These are phyloP conservation scores for Prochilodus magdalenae DNA, from an alignment of 2,113 vertebrate species.

Conservation along the genomic window DNA sequence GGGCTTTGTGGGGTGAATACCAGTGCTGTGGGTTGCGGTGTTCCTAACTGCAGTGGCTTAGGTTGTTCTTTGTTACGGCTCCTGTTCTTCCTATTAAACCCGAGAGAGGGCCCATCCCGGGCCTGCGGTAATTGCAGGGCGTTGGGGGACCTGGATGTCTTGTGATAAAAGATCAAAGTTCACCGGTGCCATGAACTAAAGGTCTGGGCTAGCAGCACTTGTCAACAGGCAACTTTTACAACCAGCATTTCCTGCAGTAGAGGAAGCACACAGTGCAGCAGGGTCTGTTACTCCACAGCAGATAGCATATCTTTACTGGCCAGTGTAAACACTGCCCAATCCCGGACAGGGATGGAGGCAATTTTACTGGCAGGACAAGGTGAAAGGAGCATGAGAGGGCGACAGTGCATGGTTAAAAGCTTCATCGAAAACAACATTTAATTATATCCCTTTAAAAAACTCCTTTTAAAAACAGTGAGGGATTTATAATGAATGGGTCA, in stretches of 20 bases:
- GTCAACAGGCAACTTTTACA: constrained; percentile 52
- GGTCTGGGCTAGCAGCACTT: constrained; percentile 12
- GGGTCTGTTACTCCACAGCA: constrained; percentile 5
- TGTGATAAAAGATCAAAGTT: constrained; percentile 39
- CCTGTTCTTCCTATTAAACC: constrained; percentile 29
- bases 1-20: constrained; percentile 2
- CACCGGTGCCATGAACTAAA: constrained; percentile 15
- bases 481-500: no score
- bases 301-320: constrained; percentile 36
- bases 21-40: constrained; percentile 25
- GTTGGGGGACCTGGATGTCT: constrained; percentile 29
- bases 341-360: neutral
- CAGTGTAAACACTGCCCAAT: neutral
- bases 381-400: constrained; percentile 1
- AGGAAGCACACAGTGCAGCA: constrained; percentile 27
- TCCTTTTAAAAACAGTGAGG: no score
- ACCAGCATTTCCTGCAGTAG: constrained; percentile 33
- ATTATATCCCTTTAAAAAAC: no score
- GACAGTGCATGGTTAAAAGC: no score
- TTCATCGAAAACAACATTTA: no score
- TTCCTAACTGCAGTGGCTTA: constrained; percentile 2
- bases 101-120: constrained; percentile 3
- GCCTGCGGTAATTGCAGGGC: constrained; percentile 9
- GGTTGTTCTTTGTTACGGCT: constrained; percentile 2
- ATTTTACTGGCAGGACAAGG: neutral